Evolutionary conservation across 2,888 invertebrate genomes (phyloP).

Genomic region (Pachymerium ferrugineum): DNA sequence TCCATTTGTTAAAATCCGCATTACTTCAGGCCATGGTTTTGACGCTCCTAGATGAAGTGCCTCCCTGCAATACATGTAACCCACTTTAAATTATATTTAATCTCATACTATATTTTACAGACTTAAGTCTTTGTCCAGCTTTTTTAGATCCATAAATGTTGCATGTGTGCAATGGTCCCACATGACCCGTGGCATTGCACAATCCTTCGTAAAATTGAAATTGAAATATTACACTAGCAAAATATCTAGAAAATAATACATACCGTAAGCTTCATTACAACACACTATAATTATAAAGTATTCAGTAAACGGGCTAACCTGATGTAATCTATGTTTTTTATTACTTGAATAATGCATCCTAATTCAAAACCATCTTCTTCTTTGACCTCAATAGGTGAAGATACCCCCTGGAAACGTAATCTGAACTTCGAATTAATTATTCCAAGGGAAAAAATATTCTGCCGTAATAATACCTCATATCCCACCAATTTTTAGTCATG

Average conservation of each 20-base stretch:
- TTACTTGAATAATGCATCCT: neutral
- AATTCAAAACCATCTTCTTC: neutral
- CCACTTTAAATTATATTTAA: neutral
- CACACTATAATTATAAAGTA: neutral
- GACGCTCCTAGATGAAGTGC: conserved; percentile 51
- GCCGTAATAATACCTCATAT: neutral
- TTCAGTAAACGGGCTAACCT: too few species aligned
- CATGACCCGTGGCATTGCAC: conserved; percentile 74
- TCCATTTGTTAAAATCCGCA: conserved; percentile 72
- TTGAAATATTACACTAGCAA: conserved; percentile 86
- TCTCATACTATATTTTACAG: conserved; percentile 46
- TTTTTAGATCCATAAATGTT: conserved; percentile 82
- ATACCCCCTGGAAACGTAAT: neutral
- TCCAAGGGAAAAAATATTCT: neutral
- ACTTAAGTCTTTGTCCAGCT: conserved; percentile 81
- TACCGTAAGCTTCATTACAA: neutral
- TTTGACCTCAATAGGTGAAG: neutral
- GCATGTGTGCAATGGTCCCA: conserved; percentile 78
- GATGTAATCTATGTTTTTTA: neutral
- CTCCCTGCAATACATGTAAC: conserved; percentile 39
- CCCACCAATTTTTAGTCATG: conserved; percentile 29
- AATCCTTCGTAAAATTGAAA: conserved; percentile 85
- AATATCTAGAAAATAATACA: conserved; percentile 66
- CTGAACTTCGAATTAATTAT: neutral
- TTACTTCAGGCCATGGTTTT: conserved; percentile 60